These are phyloP conservation scores for Caenorhabditis panamensis DNA, from an alignment of 2,888 invertebrate species.

Conservation along the genomic window DNA sequence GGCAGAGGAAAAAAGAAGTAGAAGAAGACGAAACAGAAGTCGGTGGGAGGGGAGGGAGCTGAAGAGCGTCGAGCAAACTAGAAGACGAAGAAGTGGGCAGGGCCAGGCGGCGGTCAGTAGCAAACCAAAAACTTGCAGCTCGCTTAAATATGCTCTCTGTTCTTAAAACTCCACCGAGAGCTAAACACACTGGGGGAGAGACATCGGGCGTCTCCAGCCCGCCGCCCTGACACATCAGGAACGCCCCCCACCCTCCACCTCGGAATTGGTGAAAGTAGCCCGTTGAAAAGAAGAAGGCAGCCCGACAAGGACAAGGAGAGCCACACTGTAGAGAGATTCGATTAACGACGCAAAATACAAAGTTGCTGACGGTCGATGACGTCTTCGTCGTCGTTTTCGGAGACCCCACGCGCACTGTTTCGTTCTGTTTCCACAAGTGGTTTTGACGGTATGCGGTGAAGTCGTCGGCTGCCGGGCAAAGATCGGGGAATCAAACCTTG, in stretches of 20 bases:
- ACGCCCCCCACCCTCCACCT: slow-evolving; percentile 47
- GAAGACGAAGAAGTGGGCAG: slow-evolving; percentile 56
- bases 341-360: slow-evolving; percentile 15
- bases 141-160: slow-evolving; percentile 52
- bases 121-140: slow-evolving; percentile 50
- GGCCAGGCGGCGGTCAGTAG: slow-evolving; percentile 59
- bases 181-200: slow-evolving; percentile 45
- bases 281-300: background rate
- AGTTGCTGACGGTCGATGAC: background rate
- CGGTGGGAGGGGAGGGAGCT: slow-evolving; percentile 37
- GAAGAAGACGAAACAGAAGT: slow-evolving; percentile 33
- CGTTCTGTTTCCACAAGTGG: slow-evolving; percentile 25
- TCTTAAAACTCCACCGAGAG: slow-evolving; percentile 38
- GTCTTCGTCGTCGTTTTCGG: background rate
- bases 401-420: slow-evolving; percentile 1
- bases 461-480: slow-evolving; percentile 30
- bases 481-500: slow-evolving; percentile 36
- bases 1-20: slow-evolving; percentile 19
- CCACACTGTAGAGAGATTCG: slow-evolving; percentile 41
- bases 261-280: slow-evolving; percentile 20
- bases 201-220: slow-evolving; percentile 5
- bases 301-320: too few species aligned
- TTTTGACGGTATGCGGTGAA: slow-evolving; percentile 15
- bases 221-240: slow-evolving; percentile 40
- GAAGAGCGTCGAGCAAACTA: slow-evolving; percentile 57